Base-by-base conservation (phyloP, 2,797 vertebrate genomes). In the Microhierax caerulescens region DNA sequence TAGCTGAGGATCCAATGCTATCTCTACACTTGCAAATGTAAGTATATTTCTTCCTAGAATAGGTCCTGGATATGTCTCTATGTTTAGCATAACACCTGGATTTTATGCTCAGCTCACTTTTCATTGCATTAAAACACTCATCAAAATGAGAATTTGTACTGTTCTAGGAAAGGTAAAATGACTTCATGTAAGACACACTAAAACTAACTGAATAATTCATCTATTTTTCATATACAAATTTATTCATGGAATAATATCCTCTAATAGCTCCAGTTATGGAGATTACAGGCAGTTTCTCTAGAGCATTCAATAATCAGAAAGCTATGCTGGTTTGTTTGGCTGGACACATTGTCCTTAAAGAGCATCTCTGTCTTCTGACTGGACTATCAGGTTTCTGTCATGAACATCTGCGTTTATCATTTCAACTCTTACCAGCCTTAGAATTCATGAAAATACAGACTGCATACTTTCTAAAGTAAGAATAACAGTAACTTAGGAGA, bases 181-280 rank as follows among this genome's bases (percentile, higher is more conserved):
- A 59, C 48, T 86, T 74, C 75, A 47, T 25, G 61, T 53, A 93
- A 91, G 56, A 88, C 51, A 30, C 60, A 85, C 75, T 69, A 70
- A 95, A 95, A 79, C 72, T 83, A 85, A 93, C 74, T 93, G 81
- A 96, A 95, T 93, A 92, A 95, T 94, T 88, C 8, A 94, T 85
- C 61, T 91, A 47, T 90, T 96, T 95, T 95, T 95, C 59, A 78
- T 34, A 81, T 28, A 93, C 65, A 95, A 93, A 91, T 91, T 73
- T 95, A 94, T 91, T 96, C 69, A 90, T 63, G 36, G 59, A 82
- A 82, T 89, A 92, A 79, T 89, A 76, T 75, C 5, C 43, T 30
- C 32, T 94, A 93, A 92, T 92, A 95, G 77, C 39, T 95, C 13
- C 77, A 73, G 30, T 69, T 88, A 88, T 16, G 54, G 64, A 84